Evolutionary conservation across 2,797 vertebrate species (phyloP).

Genomic region (Triplophysa bombifrons): DNA sequence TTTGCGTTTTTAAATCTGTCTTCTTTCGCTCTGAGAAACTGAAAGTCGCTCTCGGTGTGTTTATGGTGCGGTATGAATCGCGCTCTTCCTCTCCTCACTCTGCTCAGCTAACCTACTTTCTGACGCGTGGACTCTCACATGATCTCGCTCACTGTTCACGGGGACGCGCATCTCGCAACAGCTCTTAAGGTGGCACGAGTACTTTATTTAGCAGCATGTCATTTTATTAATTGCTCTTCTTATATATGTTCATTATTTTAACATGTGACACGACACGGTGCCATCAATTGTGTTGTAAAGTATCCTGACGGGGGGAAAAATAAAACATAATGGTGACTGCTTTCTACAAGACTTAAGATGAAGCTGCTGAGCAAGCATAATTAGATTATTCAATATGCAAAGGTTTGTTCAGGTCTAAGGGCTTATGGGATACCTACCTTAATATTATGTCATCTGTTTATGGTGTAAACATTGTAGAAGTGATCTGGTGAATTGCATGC

Average conservation of each 20-base stretch:
- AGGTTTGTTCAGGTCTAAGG: too few relatives aligned
- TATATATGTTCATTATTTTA: background rate
- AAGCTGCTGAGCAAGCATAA: too few relatives aligned
- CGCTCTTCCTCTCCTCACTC: constrained; percentile 65
- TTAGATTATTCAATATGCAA: too few relatives aligned
- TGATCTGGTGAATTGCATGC: background rate
- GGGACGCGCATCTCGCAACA: constrained; percentile 67
- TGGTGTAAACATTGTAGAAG: too few relatives aligned
- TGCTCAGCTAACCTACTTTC: constrained; percentile 83
- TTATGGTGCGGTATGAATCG: constrained; percentile 25
- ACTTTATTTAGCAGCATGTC: too few relatives aligned
- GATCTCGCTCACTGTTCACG: constrained; percentile 73
- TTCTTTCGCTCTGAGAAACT: background rate
- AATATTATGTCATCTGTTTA: too few relatives aligned
- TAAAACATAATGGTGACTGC: too few relatives aligned
- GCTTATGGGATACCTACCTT: too few relatives aligned
- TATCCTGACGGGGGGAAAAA: background rate
- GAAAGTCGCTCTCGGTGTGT: constrained; percentile 26
- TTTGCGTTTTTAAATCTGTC: background rate
- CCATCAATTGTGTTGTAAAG: background rate
- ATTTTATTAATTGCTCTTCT: background rate
- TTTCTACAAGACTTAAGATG: too few relatives aligned
- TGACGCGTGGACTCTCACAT: constrained; percentile 83
- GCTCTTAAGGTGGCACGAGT: constrained; percentile 70
- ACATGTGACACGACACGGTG: background rate